Base-by-base conservation (phyloP, 2,113 vertebrate species). In the Dasyornis broadbenti region DNA sequence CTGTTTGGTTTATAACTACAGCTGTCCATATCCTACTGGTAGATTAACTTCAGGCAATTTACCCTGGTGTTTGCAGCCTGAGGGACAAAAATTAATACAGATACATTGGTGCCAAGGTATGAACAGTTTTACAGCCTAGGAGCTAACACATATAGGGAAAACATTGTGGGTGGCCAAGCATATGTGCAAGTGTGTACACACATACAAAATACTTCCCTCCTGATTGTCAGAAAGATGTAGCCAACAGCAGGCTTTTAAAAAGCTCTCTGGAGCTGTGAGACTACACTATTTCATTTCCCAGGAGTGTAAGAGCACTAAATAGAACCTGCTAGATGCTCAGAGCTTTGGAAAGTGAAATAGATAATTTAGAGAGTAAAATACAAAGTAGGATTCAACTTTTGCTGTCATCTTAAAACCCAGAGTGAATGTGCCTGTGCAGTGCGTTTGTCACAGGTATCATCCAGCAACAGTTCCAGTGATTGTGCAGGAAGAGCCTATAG, bases 371-470 rank as follows among this genome's bases (percentile, higher is more conserved):
- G 52, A 44, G 45, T 56, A 68, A 87, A 89, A 44, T 21, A 72
- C 47, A 9, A 82, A 69, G 22, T 15, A 23, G 15, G 37, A 92
- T 28, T 37, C 26, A 40, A 75, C 63, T 47, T 69, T 42, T 39
- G 40, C 57, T 75, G 18, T 52, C 56, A 37, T 49, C 65, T 56
- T 75, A 47, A 68, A 86, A 73, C 27, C 3, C 42, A 17, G 53
- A 45, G 37, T 11, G 17, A 42, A 35, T 0, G 16, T 20, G 33
- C 26, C 10, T 3, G 3, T 20, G 42, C 30, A n/a, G 66, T 11
- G 28, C 2, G 0, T 77, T 64, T 64, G 22, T 37, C 4, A 0
- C 39, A 37, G 40, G 10, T 10, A n/a, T 27, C 64, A n/a, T 2
- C 45, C 22, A 15, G 52, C 27, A 22, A 4, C 22, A 4, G 1